Conservation (phyloP, 2,888 invertebrate genomes). For the Dynastes maya region DNA sequence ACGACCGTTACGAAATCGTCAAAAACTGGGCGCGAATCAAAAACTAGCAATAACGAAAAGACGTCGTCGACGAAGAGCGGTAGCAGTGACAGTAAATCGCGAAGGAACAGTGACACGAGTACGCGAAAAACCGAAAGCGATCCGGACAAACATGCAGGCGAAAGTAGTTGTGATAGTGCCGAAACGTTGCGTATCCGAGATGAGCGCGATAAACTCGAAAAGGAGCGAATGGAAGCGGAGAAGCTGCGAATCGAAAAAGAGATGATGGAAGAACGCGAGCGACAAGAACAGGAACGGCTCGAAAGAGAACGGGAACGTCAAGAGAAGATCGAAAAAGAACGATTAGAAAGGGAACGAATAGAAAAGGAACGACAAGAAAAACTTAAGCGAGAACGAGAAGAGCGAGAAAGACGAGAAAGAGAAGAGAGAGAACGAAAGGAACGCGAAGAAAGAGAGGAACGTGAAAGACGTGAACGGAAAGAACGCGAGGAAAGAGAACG, state of each 20-base stretch:
- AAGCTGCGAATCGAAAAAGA: slow-evolving; percentile 61
- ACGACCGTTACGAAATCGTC: slow-evolving; percentile 33
- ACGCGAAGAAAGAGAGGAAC: slow-evolving; percentile 55
- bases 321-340: slow-evolving; percentile 69
- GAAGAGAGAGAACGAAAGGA: slow-evolving; percentile 60
- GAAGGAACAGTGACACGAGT: slow-evolving; percentile 65
- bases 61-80: slow-evolving; percentile 59
- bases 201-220: slow-evolving; percentile 64
- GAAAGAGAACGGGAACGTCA: slow-evolving; percentile 67
- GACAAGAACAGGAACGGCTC: slow-evolving; percentile 67
- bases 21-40: slow-evolving; percentile 32
- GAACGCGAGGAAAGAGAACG: slow-evolving; percentile 49
- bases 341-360: slow-evolving; percentile 64
- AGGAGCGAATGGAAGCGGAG: slow-evolving; percentile 60
- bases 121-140: slow-evolving; percentile 61
- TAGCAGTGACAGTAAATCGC: slow-evolving; percentile 58
- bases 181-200: slow-evolving; percentile 58
- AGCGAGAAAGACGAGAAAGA: slow-evolving; percentile 68
- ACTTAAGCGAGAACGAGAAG: slow-evolving; percentile 68
- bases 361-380: slow-evolving; percentile 63
- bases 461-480: slow-evolving; percentile 58
- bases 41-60: slow-evolving; percentile 59
- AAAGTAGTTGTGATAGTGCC: slow-evolving; percentile 60
- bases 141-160: slow-evolving; percentile 60
- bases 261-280: slow-evolving; percentile 68